Evolutionary conservation across 2,113 vertebrate genomes (phyloP).

Genomic region (Ophiodon elongatus): DNA sequence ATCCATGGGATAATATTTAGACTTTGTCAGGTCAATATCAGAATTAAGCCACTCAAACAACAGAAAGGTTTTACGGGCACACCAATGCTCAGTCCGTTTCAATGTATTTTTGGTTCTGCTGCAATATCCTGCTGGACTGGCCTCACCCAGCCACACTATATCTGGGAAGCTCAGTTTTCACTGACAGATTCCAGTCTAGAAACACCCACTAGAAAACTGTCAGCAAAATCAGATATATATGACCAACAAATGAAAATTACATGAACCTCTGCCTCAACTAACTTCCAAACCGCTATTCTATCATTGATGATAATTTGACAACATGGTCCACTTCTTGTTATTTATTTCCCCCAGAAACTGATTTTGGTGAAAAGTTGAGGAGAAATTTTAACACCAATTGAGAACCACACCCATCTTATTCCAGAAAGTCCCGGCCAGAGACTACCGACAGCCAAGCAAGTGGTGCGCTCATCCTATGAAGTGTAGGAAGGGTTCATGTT

Average conservation of each 20-base stretch:
- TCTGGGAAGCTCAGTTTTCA: background rate
- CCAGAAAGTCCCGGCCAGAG: slow-evolving; percentile 1
- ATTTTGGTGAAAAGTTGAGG: background rate
- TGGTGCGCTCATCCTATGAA: background rate
- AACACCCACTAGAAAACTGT: background rate
- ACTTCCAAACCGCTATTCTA: background rate
- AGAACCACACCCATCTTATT: slow-evolving; percentile 29
- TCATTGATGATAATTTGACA: background rate
- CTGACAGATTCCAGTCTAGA: background rate
- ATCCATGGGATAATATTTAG: background rate
- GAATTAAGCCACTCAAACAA: background rate
- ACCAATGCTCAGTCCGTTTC: background rate
- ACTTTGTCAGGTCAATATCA: slow-evolving; percentile 7
- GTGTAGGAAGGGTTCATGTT: background rate
- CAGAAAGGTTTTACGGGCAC: background rate
- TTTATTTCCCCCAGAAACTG: background rate
- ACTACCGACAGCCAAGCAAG: background rate
- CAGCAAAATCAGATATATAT: background rate
- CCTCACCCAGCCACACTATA: background rate
- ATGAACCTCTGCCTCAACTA: background rate
- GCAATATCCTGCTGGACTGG: background rate
- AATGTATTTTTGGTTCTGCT: slow-evolving; percentile 1
- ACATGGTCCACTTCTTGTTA: background rate
- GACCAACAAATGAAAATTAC: background rate
- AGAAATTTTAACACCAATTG: background rate